Evolutionary conservation across 2,113 vertebrate species (phyloP).

Genomic region (Misgurnus anguillicaudatus): DNA sequence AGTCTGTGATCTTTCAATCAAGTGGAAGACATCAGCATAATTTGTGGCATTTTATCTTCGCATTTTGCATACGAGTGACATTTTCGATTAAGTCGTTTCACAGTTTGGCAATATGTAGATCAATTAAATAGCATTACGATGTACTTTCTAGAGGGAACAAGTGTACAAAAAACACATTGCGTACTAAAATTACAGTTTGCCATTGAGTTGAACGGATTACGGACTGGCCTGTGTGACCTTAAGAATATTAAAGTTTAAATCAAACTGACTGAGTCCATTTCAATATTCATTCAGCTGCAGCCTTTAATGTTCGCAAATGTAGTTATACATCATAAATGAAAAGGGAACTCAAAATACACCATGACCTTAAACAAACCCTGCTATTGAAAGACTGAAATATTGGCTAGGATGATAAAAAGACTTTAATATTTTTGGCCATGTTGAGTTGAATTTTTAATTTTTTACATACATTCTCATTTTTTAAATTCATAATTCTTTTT

Average conservation of each 20-base stretch:
- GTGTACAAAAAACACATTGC: background rate
- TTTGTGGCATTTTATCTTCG: slow-evolving; percentile 25
- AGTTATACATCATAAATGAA: background rate
- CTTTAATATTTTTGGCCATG: too few species aligned
- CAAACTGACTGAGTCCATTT: background rate
- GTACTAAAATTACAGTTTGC: background rate
- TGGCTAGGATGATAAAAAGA: too few species aligned
- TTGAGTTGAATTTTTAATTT: too few species aligned
- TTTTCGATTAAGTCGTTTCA: slow-evolving; percentile 32
- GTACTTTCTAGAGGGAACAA: background rate
- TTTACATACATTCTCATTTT: too few species aligned
- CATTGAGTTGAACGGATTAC: slow-evolving; percentile 1
- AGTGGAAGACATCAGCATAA: slow-evolving; percentile 29
- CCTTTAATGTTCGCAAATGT: slow-evolving; percentile 14
- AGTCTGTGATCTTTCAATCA: slow-evolving; percentile 49
- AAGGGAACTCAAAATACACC: background rate
- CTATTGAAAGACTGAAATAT: too few species aligned
- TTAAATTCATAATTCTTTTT: too few species aligned
- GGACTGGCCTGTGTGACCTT: background rate
- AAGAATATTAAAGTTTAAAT: slow-evolving; percentile 19
- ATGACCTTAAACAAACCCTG: background rate
- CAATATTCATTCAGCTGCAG: background rate
- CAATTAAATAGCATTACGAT: slow-evolving; percentile 1
- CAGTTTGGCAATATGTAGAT: slow-evolving; percentile 8
- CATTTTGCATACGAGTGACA: slow-evolving; percentile 15